phyloP scores from a whole-genome alignment of 2,797 vertebrate genomes.

The Anas capensis region DNA sequence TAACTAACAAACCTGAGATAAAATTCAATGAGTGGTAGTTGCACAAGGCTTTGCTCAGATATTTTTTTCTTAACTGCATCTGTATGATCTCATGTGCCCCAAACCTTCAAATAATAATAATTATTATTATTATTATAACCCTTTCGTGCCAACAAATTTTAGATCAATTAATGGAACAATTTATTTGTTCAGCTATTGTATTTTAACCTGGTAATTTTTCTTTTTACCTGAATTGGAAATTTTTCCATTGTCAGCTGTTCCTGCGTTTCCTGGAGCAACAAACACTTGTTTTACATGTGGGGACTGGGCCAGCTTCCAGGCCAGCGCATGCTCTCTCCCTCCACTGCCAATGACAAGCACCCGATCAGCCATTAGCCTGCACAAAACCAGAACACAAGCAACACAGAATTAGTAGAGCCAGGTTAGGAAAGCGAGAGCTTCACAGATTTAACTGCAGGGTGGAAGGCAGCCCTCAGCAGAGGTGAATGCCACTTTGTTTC shows the following conservation, averaged over 20 bases:
- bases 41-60: background rate
- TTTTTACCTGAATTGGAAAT: background rate
- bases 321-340: conserved; percentile 91
- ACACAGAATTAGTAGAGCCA: background rate
- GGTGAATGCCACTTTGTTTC: background rate
- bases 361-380: conserved; percentile 81
- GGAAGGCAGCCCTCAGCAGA: background rate
- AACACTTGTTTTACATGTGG: conserved; percentile 87
- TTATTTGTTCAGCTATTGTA: background rate
- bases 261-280: conserved; percentile 94
- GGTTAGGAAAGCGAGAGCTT: background rate
- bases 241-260: conserved; percentile 82
- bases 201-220: accelerated
- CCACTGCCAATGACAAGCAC: conserved; percentile 90
- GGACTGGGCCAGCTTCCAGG: conserved; percentile 95
- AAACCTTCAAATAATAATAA: background rate
- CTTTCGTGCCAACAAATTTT: background rate
- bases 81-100: background rate
- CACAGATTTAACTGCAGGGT: background rate
- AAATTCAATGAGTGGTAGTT: background rate
- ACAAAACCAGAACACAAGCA: conserved; percentile 16
- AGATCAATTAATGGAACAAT: background rate
- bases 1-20: background rate
- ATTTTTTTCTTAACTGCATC: background rate
- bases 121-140: background rate